Evolutionary conservation across 2,888 invertebrate genomes (phyloP).

Genomic region (Caenorhabditis sp.): DNA sequence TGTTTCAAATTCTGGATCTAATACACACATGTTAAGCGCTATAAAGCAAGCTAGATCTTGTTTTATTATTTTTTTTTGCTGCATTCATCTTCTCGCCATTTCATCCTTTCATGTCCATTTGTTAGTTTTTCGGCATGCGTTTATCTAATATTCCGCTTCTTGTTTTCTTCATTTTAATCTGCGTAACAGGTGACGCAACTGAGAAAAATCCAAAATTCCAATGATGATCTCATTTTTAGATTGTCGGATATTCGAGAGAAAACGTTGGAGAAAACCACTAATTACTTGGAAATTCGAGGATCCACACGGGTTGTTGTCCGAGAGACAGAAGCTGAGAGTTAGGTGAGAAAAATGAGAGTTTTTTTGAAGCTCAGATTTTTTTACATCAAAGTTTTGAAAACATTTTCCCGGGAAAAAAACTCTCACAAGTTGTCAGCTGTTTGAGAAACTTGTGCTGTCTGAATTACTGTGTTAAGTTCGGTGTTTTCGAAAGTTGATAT

Average conservation of each 20-base stretch:
- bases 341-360: not conserved
- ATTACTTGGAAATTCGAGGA: constrained; percentile 48
- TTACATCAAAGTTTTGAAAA: not conserved
- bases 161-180: not conserved
- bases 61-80: not conserved
- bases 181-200: not conserved
- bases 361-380: not conserved
- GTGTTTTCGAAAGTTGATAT: no score
- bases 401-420: no score
- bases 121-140: no score
- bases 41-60: not conserved
- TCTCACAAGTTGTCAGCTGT: no score
- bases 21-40: no score
- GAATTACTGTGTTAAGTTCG: no score
- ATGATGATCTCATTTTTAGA: no score
- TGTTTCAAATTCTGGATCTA: no score
- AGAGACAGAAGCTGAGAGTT: not conserved
- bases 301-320: constrained; percentile 30
- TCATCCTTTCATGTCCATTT: not conserved
- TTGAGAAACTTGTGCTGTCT: no score
- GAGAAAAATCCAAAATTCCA: not conserved
- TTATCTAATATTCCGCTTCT: not conserved
- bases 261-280: constrained; percentile 20
- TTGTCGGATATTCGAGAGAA: constrained; percentile 8
- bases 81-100: not conserved